Evolutionary conservation across 1,140 invertebrate species (phyloP), one percentile per base, ranked within the genome.

Genomic region (Drosophila asahinai): DNA sequence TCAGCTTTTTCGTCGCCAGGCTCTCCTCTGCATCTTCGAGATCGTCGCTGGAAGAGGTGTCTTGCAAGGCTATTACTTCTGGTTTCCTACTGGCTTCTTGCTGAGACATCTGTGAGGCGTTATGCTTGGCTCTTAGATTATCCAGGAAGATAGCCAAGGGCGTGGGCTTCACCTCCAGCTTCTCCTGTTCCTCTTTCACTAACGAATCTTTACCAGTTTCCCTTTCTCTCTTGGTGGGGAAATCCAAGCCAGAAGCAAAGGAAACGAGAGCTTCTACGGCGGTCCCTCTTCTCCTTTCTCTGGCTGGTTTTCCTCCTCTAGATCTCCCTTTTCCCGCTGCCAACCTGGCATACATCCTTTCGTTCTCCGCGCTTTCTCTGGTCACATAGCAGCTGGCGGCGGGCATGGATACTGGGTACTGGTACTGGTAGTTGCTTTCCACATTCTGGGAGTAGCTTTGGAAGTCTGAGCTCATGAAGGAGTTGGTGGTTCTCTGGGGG

Each of bases 131-230:
- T 12, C 36, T 40, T 8, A 77, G 17, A 2, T 52, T 48, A n/a
- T 77, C 48, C 1, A 77, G 42, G n/a, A 66, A 59, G 1, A 66
- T 38, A 33, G 45, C 72, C 11, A 76, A 17, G 2, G 72, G 33
- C 2, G 61, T 60, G 22, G 40, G 22, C 19, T 22, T 4, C 33
- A 30, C 5, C 27, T 17, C 6, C 9, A 22, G 19, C 15, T 9
- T 3, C 0, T 33, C 14, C 19, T 19, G 19, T 19, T 19, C 19
- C 19, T 19, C 19, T 19, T 19, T 19, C 19, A 0, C 19, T 19
- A 19, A 19, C 19, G 19, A 19, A 19, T 19, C 19, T 19, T 19
- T 19, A 19, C 6, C 9, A 22, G 19, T 8, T 9, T 3, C 0
- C 25, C 14, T 5, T 4, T n/a, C 3, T 3, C 11, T 19, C 25